Evolutionary conservation across 1,140 invertebrate genomes (phyloP).

Genomic region (Doryteuthis pealeii): DNA sequence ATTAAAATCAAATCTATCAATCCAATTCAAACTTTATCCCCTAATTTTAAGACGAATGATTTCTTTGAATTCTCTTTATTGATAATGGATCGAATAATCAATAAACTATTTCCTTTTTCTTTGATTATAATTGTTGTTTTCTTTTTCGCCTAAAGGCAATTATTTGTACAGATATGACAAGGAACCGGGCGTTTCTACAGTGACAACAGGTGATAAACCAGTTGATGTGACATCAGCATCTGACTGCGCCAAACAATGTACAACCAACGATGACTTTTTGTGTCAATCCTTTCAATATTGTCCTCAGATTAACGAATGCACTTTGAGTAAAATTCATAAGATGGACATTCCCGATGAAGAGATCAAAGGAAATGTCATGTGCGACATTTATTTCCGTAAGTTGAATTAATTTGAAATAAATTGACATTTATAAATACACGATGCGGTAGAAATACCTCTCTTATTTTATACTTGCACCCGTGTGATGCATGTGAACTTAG

Average conservation of each 20-base stretch:
- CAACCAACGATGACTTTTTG: slow-evolving; percentile 7
- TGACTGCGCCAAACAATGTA: slow-evolving; percentile 33
- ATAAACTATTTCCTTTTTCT: neutral
- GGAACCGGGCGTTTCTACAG: slow-evolving; percentile 24
- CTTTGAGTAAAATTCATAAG: slow-evolving; percentile 27
- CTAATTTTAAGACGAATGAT: neutral
- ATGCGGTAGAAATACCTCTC: too few relatives aligned
- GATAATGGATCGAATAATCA: too few relatives aligned
- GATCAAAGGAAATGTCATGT: slow-evolving; percentile 18
- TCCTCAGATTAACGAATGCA: slow-evolving; percentile 23
- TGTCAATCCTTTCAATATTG: slow-evolving; percentile 42
- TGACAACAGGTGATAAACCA: slow-evolving; percentile 17
- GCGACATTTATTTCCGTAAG: slow-evolving; percentile 38
- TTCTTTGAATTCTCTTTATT: neutral
- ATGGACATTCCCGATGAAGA: slow-evolving; percentile 22
- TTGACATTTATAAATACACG: neutral
- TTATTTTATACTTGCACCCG: neutral
- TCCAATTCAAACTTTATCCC: neutral
- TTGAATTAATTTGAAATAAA: neutral
- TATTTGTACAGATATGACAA: slow-evolving; percentile 32
- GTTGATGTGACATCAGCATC: slow-evolving; percentile 13
- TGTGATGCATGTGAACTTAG: neutral
- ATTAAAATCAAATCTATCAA: neutral
- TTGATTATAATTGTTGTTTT: too few relatives aligned
- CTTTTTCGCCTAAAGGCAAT: slow-evolving; percentile 19